phyloP scores from a whole-genome alignment of 2,888 invertebrate species.

The Bembecia ichneumoniformis region DNA sequence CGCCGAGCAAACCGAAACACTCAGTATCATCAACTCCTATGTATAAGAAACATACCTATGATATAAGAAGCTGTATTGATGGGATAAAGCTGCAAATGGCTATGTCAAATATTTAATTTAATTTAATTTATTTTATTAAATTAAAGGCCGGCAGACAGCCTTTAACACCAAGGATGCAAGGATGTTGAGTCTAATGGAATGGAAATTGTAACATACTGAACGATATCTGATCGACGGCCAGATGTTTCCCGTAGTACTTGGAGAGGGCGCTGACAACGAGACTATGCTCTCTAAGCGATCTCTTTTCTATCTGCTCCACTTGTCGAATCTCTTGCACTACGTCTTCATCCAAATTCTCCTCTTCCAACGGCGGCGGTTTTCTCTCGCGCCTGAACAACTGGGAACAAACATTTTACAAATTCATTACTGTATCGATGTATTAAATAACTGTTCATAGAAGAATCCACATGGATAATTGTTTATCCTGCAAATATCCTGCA shows the following conservation, averaged over 20 bases:
- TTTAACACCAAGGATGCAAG: too few relatives aligned
- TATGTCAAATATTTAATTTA: too few relatives aligned
- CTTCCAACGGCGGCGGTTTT: conserved; percentile 38
- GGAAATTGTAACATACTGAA: conserved; percentile 43
- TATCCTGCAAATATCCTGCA: too few relatives aligned
- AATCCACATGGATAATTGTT: too few relatives aligned
- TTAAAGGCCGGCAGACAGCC: too few relatives aligned
- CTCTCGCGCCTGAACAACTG: conserved; percentile 34
- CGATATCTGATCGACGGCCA: conserved; percentile 85
- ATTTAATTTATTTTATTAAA: too few relatives aligned
- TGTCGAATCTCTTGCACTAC: conserved; percentile 68
- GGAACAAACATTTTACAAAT: too few relatives aligned
- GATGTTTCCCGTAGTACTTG: conserved; percentile 81
- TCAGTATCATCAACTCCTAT: conserved; percentile 80
- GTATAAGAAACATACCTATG: too few relatives aligned
- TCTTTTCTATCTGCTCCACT: conserved; percentile 40
- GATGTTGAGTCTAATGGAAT: neutral
- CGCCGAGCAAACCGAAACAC: conserved; percentile 86
- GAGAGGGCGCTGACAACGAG: conserved; percentile 77
- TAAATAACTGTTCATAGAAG: too few relatives aligned
- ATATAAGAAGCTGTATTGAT: too few relatives aligned
- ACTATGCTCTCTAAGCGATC: conserved; percentile 34
- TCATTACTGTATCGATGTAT: too few relatives aligned
- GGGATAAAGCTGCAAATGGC: too few relatives aligned
- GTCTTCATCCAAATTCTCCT: conserved; percentile 64